Base-by-base conservation (phyloP, 2,113 vertebrate genomes). In the Centropus unirufus region DNA sequence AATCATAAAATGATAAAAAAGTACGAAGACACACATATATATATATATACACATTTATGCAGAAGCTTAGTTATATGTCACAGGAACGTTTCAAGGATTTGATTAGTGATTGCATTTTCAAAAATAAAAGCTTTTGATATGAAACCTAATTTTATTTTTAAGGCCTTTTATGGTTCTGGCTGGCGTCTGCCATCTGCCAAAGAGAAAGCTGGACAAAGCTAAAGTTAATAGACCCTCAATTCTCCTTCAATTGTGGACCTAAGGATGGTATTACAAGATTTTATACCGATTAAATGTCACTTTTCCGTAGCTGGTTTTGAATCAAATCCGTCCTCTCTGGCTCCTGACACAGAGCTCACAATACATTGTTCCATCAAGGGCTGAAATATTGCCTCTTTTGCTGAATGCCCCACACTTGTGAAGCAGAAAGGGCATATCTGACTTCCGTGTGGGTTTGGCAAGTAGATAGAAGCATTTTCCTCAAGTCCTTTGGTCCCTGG, bases 191-290 rank as follows among this genome's bases (percentile, higher is more conserved):
- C 87, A 93, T 91, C 36, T 83, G 87, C 57, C 84, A 95, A 89
- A 94, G 67, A 76, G 89, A 89, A 95, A 96, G 83, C 29, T 92
- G 83, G 74, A 96, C 69, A 93, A 97, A 96, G 72, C 62, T 86
- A 32, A 96, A 96, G 77, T 82, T 91, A 96, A 93, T 5, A 96
- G 78, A 88, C 29, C 34, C 72, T 95, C 59, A 84, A 78, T 83
- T 91, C 47, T n/a, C 77, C 55, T 92, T 95, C 95, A 88, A 95
- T 22, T 68, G 84, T 39, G 52, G 44, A 92, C 96, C 70, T 74
- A 70, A 86, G 68, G 66, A 85, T 68, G 82, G 74, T 90, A 95
- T 92, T 74, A 86, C 74, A 97, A 84, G 89, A 96, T 89, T 87
- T 96, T n/a, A 8, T 57, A 87, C 44, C 74, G 69, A 91, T 90